Percentiles rank a stretch among this genome's conserved stretches.
These are phyloP conservation scores for Megalops cyprinoides DNA, from an alignment of 2,797 vertebrate species.

Conservation along the genomic window DNA sequence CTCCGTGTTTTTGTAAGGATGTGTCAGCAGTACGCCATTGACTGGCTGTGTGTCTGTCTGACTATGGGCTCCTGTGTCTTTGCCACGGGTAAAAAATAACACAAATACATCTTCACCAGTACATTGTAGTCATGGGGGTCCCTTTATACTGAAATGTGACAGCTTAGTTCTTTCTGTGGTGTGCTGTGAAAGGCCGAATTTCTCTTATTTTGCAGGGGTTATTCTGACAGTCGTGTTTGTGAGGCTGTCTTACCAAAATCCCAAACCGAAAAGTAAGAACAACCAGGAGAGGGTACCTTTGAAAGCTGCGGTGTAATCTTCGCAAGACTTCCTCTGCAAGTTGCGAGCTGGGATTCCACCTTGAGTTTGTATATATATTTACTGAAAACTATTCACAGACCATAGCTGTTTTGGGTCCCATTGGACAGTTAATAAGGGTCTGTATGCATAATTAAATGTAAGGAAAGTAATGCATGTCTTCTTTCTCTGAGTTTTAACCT, in stretches of 20 bases:
- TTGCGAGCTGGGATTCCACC: background rate
- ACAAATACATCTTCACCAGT: background rate
- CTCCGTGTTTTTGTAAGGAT: too few species aligned
- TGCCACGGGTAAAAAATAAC: too few species aligned
- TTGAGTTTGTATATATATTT: background rate
- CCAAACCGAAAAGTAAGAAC: slow-evolving; percentile 62
- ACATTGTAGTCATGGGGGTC: background rate
- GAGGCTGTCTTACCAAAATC: slow-evolving; percentile 75
- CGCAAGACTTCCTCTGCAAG: background rate
- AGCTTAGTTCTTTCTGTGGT: too few species aligned
- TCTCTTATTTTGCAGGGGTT: slow-evolving; percentile 60
- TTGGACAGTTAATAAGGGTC: background rate
- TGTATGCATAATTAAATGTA: background rate
- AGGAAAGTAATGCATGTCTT: background rate
- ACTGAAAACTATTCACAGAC: background rate
- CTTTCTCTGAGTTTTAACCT: background rate
- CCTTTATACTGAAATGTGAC: background rate
- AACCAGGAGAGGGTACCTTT: slow-evolving; percentile 74
- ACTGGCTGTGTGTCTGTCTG: background rate
- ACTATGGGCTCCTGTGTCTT: too few species aligned
- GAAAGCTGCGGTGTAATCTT: slow-evolving; percentile 64
- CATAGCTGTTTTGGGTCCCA: background rate
- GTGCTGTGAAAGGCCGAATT: background rate
- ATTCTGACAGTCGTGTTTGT: slow-evolving; percentile 75
- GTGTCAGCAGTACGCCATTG: background rate